phyloP scores from a whole-genome alignment of 2,113 vertebrate species.

The Ceyx melanurus region DNA sequence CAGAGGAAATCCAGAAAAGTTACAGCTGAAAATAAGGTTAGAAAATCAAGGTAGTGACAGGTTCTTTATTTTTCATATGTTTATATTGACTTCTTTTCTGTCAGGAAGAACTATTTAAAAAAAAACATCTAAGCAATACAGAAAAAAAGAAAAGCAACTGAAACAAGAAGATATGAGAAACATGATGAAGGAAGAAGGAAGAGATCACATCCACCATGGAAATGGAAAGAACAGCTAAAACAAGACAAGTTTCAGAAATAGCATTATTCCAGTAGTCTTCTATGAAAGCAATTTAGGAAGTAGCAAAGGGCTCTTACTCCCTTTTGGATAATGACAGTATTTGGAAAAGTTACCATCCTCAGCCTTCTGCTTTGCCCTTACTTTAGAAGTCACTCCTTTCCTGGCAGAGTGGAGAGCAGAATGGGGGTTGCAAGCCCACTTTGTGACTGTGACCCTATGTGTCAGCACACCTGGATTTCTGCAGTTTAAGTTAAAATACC shows the following conservation, averaged over 20 bases:
- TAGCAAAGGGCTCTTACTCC: background rate
- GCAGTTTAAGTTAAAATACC: background rate
- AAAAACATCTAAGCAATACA: background rate
- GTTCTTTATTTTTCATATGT: background rate
- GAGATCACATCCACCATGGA: background rate
- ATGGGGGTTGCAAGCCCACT: background rate
- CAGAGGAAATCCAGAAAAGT: background rate
- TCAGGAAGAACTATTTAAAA: background rate
- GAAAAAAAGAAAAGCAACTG: background rate
- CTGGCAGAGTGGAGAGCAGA: background rate
- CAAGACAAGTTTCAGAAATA: conserved; percentile 3
- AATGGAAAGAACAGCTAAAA: background rate
- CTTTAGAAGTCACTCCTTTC: background rate
- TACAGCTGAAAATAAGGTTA: background rate
- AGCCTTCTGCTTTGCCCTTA: background rate
- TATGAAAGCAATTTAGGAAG: conserved; percentile 6
- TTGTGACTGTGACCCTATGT: background rate
- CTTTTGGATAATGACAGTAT: background rate
- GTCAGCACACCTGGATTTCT: background rate
- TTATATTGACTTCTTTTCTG: background rate
- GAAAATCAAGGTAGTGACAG: background rate
- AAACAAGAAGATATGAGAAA: background rate
- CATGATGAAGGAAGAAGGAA: background rate
- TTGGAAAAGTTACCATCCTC: background rate
- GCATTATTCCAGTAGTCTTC: background rate